Base-by-base conservation (phyloP, 2,888 invertebrate species). In the Cryptocheilus praepositus region DNA sequence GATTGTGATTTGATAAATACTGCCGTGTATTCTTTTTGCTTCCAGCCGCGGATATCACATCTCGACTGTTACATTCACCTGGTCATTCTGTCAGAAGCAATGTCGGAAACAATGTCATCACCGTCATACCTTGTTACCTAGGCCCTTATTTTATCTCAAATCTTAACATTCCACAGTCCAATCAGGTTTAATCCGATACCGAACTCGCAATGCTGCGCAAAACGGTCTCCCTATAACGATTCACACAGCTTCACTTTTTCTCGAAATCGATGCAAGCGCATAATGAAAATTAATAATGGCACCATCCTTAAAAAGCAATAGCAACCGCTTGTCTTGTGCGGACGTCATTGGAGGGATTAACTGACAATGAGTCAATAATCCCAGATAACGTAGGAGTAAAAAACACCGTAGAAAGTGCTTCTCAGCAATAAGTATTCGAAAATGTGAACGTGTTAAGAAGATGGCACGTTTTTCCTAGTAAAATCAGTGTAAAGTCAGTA, bases 1-100 rank as follows among this genome's bases (percentile, higher is more conserved):
- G 64, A 75, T 71, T 71, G 46, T n/a, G 44, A 61, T 77, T 64
- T 65, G 61, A 49, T 61, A 64, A 67, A 75, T 78, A 78, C 73
- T 75, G 73, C 73, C 59, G 58, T 65, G 19, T 54, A 45, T 57
- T 62, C 53, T 45, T 66, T 62, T 54, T 49, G 19, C 44, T 61
- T 44, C 19, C 36, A 25, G 15, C 43, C 49, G 51, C n/a, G 15
- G 45, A 36, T 59, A 61, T 64, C 49, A 55, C 22, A 53, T 13
- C 56, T 63, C 36, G 36, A 36, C 36, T 36, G 36, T 36, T 36
- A 36, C 36, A 36, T 36, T 36, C 36, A 11, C 13, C 7, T 36
- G 36, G 36, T 36, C 36, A 11, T 36, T 36, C 36, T 36, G 25
- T 25, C 25, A 25, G 25, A 25, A 25, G 25, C 36, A 36, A 36